phyloP scores from a whole-genome alignment of 2,113 vertebrate genomes.

The Pseudorhombus dupliciocellatus region DNA sequence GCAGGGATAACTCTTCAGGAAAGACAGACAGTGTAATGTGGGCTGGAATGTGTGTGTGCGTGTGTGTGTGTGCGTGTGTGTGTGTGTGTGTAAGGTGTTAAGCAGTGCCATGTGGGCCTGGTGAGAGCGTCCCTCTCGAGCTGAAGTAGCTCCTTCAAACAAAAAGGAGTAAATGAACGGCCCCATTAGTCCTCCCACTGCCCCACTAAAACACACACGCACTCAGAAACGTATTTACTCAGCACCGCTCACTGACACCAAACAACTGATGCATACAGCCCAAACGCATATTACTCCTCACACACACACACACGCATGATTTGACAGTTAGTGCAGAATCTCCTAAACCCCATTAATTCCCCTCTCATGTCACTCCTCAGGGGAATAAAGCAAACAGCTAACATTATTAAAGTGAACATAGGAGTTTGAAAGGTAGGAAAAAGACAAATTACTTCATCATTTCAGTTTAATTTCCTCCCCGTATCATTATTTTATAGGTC shows the following conservation, averaged over 20 bases:
- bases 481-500: background rate
- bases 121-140: constrained; percentile 73
- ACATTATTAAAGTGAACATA: constrained; percentile 58
- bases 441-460: background rate
- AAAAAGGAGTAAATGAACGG: constrained; percentile 87
- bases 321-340: constrained; percentile 25
- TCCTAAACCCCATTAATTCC: constrained; percentile 32
- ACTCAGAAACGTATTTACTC: constrained; percentile 75
- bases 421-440: background rate
- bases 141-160: constrained; percentile 89
- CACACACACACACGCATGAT: constrained; percentile 5
- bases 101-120: constrained; percentile 77
- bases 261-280: constrained; percentile 22
- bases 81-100: constrained; percentile 65
- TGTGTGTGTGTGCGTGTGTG: constrained; percentile 46
- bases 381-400: constrained; percentile 35
- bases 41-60: constrained; percentile 68
- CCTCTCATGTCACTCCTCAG: constrained; percentile 18
- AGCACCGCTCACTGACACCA: constrained; percentile 43
- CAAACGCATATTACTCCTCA: constrained; percentile 25
- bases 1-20: constrained; percentile 78
- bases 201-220: constrained; percentile 80
- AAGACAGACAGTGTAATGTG: constrained; percentile 76
- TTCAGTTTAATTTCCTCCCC: background rate
- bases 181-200: constrained; percentile 89